These are phyloP conservation scores for Campylomormyrus numenius DNA, from an alignment of 2,113 vertebrate genomes.

Conservation along the genomic window DNA sequence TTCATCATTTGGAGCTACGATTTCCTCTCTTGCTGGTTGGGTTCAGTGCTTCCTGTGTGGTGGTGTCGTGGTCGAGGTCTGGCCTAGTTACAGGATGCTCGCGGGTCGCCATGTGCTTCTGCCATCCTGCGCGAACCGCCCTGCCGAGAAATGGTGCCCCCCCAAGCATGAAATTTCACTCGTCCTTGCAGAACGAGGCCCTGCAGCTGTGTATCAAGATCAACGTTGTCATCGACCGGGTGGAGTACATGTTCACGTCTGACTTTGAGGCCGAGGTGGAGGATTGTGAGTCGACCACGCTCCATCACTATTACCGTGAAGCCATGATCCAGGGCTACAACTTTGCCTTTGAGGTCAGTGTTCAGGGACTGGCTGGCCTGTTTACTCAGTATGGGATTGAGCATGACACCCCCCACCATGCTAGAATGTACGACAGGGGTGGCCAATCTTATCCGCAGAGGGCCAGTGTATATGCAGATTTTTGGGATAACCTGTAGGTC, in stretches of 20 bases:
- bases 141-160: neutral
- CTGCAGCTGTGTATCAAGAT: slow-evolving; percentile 90
- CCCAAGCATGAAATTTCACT: neutral
- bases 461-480: too few species aligned
- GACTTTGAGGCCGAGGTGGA: slow-evolving; percentile 89
- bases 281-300: slow-evolving; percentile 78
- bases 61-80: neutral
- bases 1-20: neutral
- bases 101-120: neutral
- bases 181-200: slow-evolving; percentile 73
- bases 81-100: neutral
- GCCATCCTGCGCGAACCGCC: neutral
- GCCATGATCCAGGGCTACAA: slow-evolving; percentile 98
- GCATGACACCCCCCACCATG: neutral
- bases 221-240: slow-evolving; percentile 78
- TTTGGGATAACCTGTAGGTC: too few species aligned
- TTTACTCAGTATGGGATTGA: neutral
- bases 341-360: slow-evolving; percentile 94
- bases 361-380: neutral
- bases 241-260: slow-evolving; percentile 89
- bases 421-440: neutral
- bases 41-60: neutral
- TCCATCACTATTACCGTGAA: slow-evolving; percentile 94
- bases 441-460: too few species aligned
- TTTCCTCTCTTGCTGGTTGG: slow-evolving; percentile 4